Evolutionary conservation across 2,888 invertebrate genomes (phyloP), one percentile per base, ranked within the genome.

Genomic region (Piscicola geometra): DNA sequence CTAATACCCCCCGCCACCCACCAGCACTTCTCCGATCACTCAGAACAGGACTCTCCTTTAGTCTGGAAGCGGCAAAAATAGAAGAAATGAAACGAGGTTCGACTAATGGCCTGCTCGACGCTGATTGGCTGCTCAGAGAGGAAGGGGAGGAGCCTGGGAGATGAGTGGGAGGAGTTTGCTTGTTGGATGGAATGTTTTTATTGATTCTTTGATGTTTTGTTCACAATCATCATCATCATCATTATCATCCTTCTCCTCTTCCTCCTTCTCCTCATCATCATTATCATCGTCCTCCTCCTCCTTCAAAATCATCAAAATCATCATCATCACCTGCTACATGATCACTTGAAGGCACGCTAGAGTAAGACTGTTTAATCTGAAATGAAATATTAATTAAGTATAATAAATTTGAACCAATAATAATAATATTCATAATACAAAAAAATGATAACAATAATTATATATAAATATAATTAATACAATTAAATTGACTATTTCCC

Each of bases 141-240:
- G 60, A 21, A 56, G 60, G 25, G 60, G 60, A 18, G 60, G 60
- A 56, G 60, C 60, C 60, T 56, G 60, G 9, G n/a, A n/a, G n/a
- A n/a, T n/a, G n/a, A n/a, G n/a, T n/a, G n/a, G n/a, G n/a, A n/a
- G n/a, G n/a, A n/a, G n/a, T n/a, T n/a, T n/a, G n/a, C n/a, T n/a
- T n/a, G n/a, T n/a, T n/a, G n/a, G n/a, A n/a, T n/a, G n/a, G n/a
- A n/a, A n/a, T n/a, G n/a, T n/a, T n/a, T n/a, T n/a, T n/a, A n/a
- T n/a, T n/a, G n/a, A n/a, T n/a, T n/a, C n/a, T n/a, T n/a, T n/a
- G n/a, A n/a, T n/a, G n/a, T n/a, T n/a, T n/a, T n/a, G n/a, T n/a
- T n/a, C 41, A 15, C 15, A 5, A 41, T 41, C 41, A 41, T 41
- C 41, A 41, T 41, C 41, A 41, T 41, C 41, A 41, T 41, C 41